These are phyloP conservation scores for Nasua narica DNA, from an alignment of 2,797 vertebrate species.

Conservation along the genomic window DNA sequence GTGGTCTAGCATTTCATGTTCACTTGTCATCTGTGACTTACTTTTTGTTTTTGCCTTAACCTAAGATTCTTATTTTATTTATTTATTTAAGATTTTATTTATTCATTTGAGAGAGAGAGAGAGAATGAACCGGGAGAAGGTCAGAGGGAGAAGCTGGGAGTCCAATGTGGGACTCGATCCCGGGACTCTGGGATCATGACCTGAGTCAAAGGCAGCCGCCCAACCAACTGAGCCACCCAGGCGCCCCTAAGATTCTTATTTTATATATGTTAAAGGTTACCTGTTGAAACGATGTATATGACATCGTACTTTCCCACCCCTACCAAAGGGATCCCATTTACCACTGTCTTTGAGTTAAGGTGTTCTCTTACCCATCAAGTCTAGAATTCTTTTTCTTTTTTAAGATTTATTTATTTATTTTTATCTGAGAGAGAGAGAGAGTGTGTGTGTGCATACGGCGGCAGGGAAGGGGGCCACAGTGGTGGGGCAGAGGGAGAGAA, in stretches of 20 bases:
- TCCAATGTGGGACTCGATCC: no score
- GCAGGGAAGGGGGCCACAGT: fast-evolving
- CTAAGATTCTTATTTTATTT: background rate
- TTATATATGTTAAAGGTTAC: background rate
- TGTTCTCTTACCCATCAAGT: background rate
- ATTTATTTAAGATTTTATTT: no score
- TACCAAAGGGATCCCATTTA: background rate
- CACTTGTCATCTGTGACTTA: background rate
- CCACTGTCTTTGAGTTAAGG: background rate
- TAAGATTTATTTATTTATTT: background rate
- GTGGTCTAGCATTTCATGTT: background rate
- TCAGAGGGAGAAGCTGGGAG: no score
- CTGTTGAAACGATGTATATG: background rate
- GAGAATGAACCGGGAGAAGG: no score
- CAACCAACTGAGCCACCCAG: no score
- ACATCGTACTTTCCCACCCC: background rate
- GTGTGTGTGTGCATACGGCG: background rate
- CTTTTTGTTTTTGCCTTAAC: background rate
- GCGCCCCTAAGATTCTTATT: background rate
- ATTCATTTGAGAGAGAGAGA: no score
- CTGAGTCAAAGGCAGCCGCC: no score
- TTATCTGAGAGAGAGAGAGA: background rate
- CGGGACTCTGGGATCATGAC: no score
- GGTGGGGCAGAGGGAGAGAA: background rate
- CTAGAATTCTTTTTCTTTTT: background rate